Evolutionary conservation across 2,888 invertebrate genomes (phyloP).

Genomic region (Callimorpha dominula): DNA sequence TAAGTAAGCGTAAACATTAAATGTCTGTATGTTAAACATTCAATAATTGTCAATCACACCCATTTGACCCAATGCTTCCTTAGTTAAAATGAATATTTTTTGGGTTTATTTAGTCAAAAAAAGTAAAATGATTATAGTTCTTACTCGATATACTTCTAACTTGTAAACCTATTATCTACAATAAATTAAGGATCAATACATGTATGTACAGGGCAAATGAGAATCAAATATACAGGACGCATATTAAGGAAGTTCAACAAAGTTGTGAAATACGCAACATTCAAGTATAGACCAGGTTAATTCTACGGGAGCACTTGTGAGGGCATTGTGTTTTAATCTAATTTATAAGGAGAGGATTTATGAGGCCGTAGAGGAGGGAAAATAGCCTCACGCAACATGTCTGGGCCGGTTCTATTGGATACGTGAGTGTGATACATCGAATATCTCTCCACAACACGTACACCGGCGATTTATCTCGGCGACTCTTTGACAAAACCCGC

Average conservation of each 20-base stretch:
- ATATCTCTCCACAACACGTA: conserved; percentile 70
- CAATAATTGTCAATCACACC: too few relatives aligned
- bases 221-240: conserved; percentile 16
- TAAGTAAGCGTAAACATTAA: too few relatives aligned
- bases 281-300: conserved; percentile 47
- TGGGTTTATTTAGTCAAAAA: too few relatives aligned
- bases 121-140: too few relatives aligned
- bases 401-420: conserved; percentile 72
- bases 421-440: conserved; percentile 73
- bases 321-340: conserved; percentile 71
- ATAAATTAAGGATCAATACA: conserved; percentile 3
- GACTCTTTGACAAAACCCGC: conserved; percentile 63
- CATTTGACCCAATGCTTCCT: too few relatives aligned
- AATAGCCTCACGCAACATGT: conserved; percentile 77
- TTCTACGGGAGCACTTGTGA: conserved; percentile 50
- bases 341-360: conserved; percentile 79
- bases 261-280: conserved; percentile 37
- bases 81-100: too few relatives aligned
- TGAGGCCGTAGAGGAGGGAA: conserved; percentile 68
- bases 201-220: conserved; percentile 13
- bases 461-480: conserved; percentile 67
- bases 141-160: neutral
- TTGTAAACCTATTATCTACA: neutral
- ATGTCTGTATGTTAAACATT: too few relatives aligned
- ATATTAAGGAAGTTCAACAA: conserved; percentile 35